Evolutionary conservation across 2,797 vertebrate species (phyloP), one percentile per base, ranked within the genome.

Genomic region (Synanceia verrucosa): DNA sequence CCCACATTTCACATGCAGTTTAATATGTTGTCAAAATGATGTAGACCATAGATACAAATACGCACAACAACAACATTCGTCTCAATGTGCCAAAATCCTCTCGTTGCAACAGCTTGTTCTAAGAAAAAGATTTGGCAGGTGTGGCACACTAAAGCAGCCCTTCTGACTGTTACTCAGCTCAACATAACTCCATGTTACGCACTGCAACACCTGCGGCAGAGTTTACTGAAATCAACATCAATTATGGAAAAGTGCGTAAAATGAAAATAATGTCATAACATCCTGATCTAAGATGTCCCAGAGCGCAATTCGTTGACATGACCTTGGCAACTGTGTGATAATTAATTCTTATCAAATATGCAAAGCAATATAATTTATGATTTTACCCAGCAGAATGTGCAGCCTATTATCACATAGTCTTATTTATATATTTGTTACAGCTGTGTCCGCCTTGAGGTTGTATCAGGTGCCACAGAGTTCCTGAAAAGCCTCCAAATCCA

Each of bases 401-500:
- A 34, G 0, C 2, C 21, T 9, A 23, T 11, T 58, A 16, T 13
- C 6, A 9, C 16, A 36, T 5, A 7, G 6, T 34, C 6, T 26
- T 4, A 8, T 6, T 21, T 55, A 18, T 24, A 24, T 18, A 46
- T 52, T 6, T 43, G 23, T 48, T 23, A 39, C 34, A 58, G 19
- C 12, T 58, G 41, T 48, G 44, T 63, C 31, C 34, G 7, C 29
- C 55, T 34, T 64, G 37, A 11, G 7, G 39, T 16, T 18, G 26
- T 18, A 61, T n/a, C 18, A n/a, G 33, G 13, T 62, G 39, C 23
- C n/a, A 47, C 33, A n/a, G n/a, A 26, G 0, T 29, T 65, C 44
- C 41, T 47, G 46, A 55, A 66, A 67, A 57, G 11, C 12, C 21
- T 39, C 47, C 47, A 70, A 31, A 74, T 46, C 11, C 6, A 1